A percentile compares a stretch with the other conserved stretches of the same genome.
phyloP scores from a whole-genome alignment of 37 sponge, comb jelly and placozoan genomes.

The Mnemiopsis leidyi region DNA sequence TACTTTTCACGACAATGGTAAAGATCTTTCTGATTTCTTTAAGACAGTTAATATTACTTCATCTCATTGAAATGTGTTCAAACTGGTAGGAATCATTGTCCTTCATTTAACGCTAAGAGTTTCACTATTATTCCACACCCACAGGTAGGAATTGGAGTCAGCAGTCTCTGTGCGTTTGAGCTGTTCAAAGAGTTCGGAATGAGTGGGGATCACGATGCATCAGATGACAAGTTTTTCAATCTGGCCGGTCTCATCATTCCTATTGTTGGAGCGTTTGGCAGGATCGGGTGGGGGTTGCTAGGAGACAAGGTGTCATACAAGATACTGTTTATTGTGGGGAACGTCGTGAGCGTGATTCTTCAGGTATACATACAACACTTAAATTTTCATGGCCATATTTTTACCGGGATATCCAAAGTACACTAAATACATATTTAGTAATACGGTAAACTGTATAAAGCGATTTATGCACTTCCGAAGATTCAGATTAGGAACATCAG shows the following conservation, averaged over 20 bases:
- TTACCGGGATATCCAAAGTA: no score
- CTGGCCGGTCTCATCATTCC: constrained; percentile 28
- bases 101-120: not conserved
- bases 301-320: not conserved
- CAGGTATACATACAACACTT: no score
- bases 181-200: constrained; percentile 43
- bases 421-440: no score
- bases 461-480: no score
- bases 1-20: not conserved
- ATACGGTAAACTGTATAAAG: no score
- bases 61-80: no score
- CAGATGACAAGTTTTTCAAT: constrained; percentile 2
- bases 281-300: constrained; percentile 1
- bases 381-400: no score
- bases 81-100: not conserved
- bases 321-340: not conserved
- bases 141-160: constrained; percentile 58
- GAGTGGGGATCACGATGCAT: not conserved
- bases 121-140: not conserved
- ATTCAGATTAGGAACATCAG: no score
- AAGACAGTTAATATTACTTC: no score
- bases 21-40: no score
- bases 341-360: not conserved
- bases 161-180: constrained; percentile 48
- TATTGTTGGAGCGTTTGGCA: not conserved